Conservation (phyloP, 2,888 invertebrate species). For the Mimas tiliae region DNA sequence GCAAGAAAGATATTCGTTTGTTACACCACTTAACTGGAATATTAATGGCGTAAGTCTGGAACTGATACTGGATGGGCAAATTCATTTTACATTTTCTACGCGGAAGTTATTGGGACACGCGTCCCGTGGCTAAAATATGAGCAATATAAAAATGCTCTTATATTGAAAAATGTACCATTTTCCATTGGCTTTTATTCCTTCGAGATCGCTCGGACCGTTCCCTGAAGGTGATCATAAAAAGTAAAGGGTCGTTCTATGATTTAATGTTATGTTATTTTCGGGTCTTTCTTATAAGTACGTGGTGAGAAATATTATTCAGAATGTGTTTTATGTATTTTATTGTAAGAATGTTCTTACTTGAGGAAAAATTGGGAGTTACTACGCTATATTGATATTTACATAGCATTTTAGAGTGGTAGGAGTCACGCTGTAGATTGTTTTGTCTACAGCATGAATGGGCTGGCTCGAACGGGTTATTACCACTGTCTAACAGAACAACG, state of each 20-base stretch:
- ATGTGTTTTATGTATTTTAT: background rate
- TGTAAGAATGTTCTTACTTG: background rate
- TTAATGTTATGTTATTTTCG: conserved; percentile 22
- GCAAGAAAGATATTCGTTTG: too few relatives aligned
- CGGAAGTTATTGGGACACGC: conserved; percentile 18
- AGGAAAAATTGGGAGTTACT: too few relatives aligned
- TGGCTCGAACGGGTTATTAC: too few relatives aligned
- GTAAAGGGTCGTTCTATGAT: conserved; percentile 12
- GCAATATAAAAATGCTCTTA: conserved; percentile 26
- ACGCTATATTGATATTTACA: too few relatives aligned
- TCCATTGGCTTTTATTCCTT: conserved; percentile 24
- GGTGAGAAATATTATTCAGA: background rate
- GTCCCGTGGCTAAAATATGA: conserved; percentile 25
- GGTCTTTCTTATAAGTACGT: conserved; percentile 14
- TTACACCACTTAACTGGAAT: background rate
- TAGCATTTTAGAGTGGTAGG: too few relatives aligned
- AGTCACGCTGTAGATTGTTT: too few relatives aligned
- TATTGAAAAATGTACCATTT: conserved; percentile 27
- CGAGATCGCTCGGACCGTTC: conserved; percentile 21
- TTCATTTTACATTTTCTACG: conserved; percentile 20
- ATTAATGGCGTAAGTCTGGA: background rate
- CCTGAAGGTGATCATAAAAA: conserved; percentile 24
- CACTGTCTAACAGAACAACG: too few relatives aligned
- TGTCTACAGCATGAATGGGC: too few relatives aligned
- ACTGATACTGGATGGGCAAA: background rate